Evolutionary conservation across 2,113 vertebrate species (phyloP).

Genomic region (Ploceus nigricollis): DNA sequence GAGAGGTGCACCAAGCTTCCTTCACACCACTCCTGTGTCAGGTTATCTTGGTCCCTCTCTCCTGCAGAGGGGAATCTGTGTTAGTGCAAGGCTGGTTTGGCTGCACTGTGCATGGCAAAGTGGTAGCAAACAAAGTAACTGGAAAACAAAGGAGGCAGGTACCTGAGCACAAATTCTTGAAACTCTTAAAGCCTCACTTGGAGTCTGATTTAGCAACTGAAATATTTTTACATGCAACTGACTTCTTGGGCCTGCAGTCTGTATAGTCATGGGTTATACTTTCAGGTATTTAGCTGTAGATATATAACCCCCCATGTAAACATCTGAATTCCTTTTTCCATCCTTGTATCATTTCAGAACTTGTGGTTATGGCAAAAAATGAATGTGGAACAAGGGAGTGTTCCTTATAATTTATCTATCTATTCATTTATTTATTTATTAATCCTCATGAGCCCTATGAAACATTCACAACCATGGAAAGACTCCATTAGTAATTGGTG

Average conservation of each 20-base stretch:
- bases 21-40: accelerated
- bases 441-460: background rate
- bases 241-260: background rate
- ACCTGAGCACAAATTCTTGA: background rate
- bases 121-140: background rate
- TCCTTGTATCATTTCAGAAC: background rate
- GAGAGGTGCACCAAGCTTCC: background rate
- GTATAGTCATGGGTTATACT: background rate
- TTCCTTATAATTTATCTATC: background rate
- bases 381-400: background rate
- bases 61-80: background rate
- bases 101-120: background rate
- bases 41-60: background rate
- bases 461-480: background rate
- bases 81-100: background rate
- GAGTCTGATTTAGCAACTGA: background rate
- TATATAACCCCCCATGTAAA: background rate
- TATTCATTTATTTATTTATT: background rate
- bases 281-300: background rate
- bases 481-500: background rate
- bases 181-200: background rate
- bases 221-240: background rate
- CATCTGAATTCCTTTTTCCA: background rate
- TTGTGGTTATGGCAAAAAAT: background rate
- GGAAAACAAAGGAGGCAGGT: background rate